Base-by-base conservation (phyloP, 1,140 invertebrate genomes). In the Chelonus insularis region DNA sequence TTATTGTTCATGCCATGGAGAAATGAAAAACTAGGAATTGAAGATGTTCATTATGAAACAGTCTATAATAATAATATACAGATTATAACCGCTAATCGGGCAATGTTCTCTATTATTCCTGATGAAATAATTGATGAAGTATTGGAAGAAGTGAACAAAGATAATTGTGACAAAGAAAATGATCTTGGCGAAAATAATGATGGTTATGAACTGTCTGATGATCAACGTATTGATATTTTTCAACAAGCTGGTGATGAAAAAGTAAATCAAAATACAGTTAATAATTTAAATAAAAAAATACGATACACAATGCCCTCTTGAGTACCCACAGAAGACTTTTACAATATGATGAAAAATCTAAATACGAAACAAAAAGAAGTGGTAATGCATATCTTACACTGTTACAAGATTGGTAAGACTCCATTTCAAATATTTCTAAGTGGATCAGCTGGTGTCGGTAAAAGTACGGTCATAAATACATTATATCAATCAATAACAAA, bases 1-100 rank as follows among this genome's bases (percentile, higher is more conserved):
- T 41, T 67, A 34, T 47, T 71, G 39, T 71, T 64, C 43, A 45
- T 66, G 21, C 64, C 65, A 5, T 69, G 63, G 66, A 11, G 61
- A 52, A 68, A 68, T 63, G 65, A 69, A 64, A 9, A 29, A 51
- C 34, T 12, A 1, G 65, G 68, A 29, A 18, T 69, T 8, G 51
- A 66, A 52, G 63, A 63, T 47, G 37, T 56, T 34, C 45, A 71
- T 62, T 21, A 20, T 29, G 37, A 41, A 41, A 16, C 16, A 25
- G 12, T 61, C 1, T 61, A 54, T 47, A 32, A 54, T 8, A 18
- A 45, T 14, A 54, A 61, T 47, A 2, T 32, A 54, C 11, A 9
- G 3, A 36, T 45, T 34, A 43, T 43, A 7, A 18, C 43, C 29
- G 9, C 4, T 1, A 57, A 57, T 57, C 20, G 32, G 9, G 23